phyloP scores from a whole-genome alignment of 2,113 vertebrate genomes.

The Irena cyanogastra region DNA sequence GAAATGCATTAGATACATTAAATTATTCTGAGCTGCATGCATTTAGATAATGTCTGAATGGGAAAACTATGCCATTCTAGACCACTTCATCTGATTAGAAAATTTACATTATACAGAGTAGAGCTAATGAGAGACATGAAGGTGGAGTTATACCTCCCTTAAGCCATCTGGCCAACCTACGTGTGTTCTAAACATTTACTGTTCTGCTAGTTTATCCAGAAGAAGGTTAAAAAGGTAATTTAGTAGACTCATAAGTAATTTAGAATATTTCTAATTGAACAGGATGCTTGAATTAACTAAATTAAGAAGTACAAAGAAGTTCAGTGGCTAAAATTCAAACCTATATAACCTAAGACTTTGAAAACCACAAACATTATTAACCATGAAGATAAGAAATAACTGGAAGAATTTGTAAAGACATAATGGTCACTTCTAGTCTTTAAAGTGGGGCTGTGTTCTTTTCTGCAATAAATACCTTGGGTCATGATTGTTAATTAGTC shows the following conservation, averaged over 20 bases:
- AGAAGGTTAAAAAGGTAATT: background rate
- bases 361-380: background rate
- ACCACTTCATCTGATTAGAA: conserved; percentile 20
- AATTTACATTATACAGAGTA: background rate
- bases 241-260: background rate
- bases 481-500: background rate
- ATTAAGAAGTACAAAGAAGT: background rate
- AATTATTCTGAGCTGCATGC: background rate
- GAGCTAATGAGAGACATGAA: background rate
- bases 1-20: background rate
- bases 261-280: background rate
- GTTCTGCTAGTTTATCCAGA: background rate
- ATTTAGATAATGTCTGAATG: conserved; percentile 8
- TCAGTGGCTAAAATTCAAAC: background rate
- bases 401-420: background rate
- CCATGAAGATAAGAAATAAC: background rate
- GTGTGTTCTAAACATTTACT: background rate
- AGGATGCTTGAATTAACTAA: background rate
- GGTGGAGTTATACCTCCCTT: background rate
- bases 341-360: background rate
- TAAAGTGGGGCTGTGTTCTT: background rate
- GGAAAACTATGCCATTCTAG: background rate
- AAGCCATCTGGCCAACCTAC: background rate
- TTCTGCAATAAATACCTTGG: background rate
- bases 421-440: background rate